Conservation (phyloP, 1,140 invertebrate genomes). For the Goniozus legneri region DNA sequence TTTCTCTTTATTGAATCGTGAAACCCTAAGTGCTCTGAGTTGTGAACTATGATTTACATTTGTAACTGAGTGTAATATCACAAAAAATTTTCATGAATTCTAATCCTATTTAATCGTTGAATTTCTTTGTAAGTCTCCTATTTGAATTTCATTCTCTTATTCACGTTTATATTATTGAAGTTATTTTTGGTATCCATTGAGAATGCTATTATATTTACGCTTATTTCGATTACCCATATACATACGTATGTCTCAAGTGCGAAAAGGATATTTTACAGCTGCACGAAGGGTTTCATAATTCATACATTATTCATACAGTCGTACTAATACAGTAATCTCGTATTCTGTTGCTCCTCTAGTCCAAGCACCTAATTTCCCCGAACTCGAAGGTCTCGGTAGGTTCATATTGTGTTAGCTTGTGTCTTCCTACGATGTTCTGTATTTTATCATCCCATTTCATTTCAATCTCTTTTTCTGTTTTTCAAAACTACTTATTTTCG, state of each 20-base stretch:
- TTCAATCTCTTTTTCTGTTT: constrained; percentile 13
- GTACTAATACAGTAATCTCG: constrained; percentile 50
- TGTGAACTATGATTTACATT: background rate
- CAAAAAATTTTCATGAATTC: constrained; percentile 1
- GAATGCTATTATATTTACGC: too few species aligned
- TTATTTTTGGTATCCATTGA: too few species aligned
- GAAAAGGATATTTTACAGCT: too few species aligned
- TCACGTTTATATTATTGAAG: too few species aligned
- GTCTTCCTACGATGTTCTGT: constrained; percentile 16
- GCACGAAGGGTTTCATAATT: constrained; percentile 32
- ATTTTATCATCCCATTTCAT: constrained; percentile 4
- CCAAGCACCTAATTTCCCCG: constrained; percentile 67
- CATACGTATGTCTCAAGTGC: too few species aligned
- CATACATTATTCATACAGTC: constrained; percentile 25
- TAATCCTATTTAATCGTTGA: too few species aligned
- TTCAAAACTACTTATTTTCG: too few species aligned
- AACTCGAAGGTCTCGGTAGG: constrained; percentile 68
- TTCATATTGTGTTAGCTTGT: constrained; percentile 53
- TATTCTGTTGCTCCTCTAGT: constrained; percentile 60
- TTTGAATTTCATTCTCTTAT: too few species aligned
- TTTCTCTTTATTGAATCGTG: background rate
- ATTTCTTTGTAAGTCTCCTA: too few species aligned
- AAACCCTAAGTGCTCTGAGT: background rate
- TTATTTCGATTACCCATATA: too few species aligned
- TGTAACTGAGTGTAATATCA: background rate